These are phyloP conservation scores for Mastacembelus armatus DNA, from an alignment of 2,797 vertebrate species.

Conservation along the genomic window DNA sequence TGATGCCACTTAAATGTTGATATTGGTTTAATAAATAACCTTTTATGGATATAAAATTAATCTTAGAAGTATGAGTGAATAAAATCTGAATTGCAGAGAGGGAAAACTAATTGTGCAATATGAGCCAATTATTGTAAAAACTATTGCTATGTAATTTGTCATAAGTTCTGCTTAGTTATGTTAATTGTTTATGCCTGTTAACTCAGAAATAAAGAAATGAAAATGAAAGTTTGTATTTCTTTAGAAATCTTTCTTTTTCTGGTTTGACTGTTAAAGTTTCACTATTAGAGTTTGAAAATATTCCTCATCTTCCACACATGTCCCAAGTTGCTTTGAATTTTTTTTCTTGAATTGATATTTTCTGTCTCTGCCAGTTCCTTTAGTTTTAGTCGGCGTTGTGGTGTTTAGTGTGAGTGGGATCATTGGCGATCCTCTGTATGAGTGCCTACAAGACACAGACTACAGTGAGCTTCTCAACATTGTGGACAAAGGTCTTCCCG, in stretches of 20 bases:
- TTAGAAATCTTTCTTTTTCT: too few relatives aligned
- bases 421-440: conserved; percentile 76
- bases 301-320: background rate
- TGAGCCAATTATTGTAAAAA: background rate
- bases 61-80: background rate
- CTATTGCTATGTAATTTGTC: background rate
- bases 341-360: background rate
- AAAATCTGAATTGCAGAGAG: background rate
- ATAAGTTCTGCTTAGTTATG: background rate
- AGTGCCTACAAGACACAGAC: conserved; percentile 86
- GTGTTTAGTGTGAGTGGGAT: conserved; percentile 64
- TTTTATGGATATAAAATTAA: too few relatives aligned
- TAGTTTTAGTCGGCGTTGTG: conserved; percentile 67
- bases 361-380: conserved; percentile 60
- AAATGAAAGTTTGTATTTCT: conserved; percentile 3
- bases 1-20: too few relatives aligned
- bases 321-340: background rate
- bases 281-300: background rate
- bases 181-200: background rate
- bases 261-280: too few relatives aligned
- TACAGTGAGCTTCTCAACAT: conserved; percentile 84
- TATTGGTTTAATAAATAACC: too few relatives aligned
- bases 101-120: background rate
- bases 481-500: conserved; percentile 80
- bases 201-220: background rate